Conservation (phyloP, 1,140 invertebrate species). For the Drosophila melanogaster region Release_6_plus_ISO1_MT NT_033779.5:4230501-4231000, state of each 20-base stretch:
- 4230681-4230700: slow-evolving; percentile 42
- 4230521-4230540: slow-evolving; percentile 68
- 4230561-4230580: slow-evolving; percentile 69
- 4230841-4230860: no score
- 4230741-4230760: neutral
- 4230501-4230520: slow-evolving; percentile 20
- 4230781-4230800: neutral
- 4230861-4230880: no score
- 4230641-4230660: slow-evolving; percentile 64
- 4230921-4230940: neutral
- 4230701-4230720: slow-evolving; percentile 18
- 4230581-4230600: slow-evolving; percentile 49
- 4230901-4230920: no score
- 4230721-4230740: neutral
- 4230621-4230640: slow-evolving; percentile 67
- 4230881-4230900: no score
- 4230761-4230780: neutral
- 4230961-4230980: slow-evolving; percentile 37
- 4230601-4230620: slow-evolving; percentile 1
- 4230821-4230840: no score
- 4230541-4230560: slow-evolving; percentile 78
- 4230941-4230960: slow-evolving; percentile 16
- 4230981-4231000: slow-evolving; percentile 76
- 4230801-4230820: no score
- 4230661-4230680: slow-evolving; percentile 75